Conservation (phyloP, 2,888 invertebrate species). For the Ernsta delagoae region DNA sequence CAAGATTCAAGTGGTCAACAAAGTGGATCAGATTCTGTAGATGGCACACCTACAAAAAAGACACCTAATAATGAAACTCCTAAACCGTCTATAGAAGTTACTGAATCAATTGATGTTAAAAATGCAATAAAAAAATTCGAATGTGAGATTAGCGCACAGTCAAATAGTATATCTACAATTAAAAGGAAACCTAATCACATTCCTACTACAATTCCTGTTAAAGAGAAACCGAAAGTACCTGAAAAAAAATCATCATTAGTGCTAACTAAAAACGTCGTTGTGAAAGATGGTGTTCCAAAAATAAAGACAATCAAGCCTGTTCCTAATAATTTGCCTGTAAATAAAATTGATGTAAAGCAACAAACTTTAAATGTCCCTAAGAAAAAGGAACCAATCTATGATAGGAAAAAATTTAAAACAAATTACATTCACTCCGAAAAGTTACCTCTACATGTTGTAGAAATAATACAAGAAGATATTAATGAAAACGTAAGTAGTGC, state of each 20-base stretch:
- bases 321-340: constrained; percentile 50
- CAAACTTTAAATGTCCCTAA: constrained; percentile 44
- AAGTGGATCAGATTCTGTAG: constrained; percentile 73
- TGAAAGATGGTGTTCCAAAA: constrained; percentile 81
- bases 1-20: constrained; percentile 66
- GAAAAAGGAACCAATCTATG: constrained; percentile 71
- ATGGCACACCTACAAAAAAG: constrained; percentile 62
- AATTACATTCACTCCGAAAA: constrained; percentile 78
- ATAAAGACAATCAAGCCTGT: constrained; percentile 73
- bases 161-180: constrained; percentile 59
- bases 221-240: constrained; percentile 86
- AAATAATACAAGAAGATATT: constrained; percentile 78
- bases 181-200: constrained; percentile 70
- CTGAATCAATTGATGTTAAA: constrained; percentile 68
- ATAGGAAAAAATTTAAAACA: constrained; percentile 75
- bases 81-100: constrained; percentile 47
- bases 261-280: constrained; percentile 81
- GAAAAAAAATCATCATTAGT: constrained; percentile 84
- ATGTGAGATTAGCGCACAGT: constrained; percentile 74
- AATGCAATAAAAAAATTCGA: constrained; percentile 80
- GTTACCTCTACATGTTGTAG: constrained; percentile 71
- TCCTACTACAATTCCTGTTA: constrained; percentile 56
- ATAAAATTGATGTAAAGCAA: constrained; percentile 46
- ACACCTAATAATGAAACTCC: constrained; percentile 45
- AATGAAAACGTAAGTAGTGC: constrained; percentile 52